A percentile compares a stretch with the other conserved stretches of the same genome.
Evolutionary conservation across 2,113 vertebrate species (phyloP).

Genomic region (Myrmecophaga tridactyla): DNA sequence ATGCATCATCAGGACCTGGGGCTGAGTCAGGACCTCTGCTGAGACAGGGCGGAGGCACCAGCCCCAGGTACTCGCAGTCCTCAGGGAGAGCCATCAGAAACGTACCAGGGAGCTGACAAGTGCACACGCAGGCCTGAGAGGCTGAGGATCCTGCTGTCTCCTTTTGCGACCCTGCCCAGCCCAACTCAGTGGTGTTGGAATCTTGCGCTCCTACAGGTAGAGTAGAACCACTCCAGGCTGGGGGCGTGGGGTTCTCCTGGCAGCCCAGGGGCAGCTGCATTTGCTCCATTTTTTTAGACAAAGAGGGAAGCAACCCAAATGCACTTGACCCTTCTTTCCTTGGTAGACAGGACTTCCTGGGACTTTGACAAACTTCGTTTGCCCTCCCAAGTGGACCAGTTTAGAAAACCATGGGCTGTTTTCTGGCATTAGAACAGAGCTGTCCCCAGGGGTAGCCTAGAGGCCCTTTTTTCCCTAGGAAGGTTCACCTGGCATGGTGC

Average conservation of each 20-base stretch:
- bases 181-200: background rate
- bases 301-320: background rate
- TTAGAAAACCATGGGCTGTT: background rate
- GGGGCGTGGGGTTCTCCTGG: background rate
- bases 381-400: background rate
- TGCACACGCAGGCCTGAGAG: constrained; percentile 1
- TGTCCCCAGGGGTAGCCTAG: background rate
- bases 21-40: constrained; percentile 71
- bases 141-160: constrained; percentile 23
- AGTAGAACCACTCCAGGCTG: background rate
- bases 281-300: background rate
- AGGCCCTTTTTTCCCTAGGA: background rate
- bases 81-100: constrained; percentile 43
- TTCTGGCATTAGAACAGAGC: background rate
- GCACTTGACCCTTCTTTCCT: background rate
- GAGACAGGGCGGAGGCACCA: constrained; percentile 70
- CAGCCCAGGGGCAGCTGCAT: background rate
- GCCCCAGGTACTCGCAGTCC: constrained; percentile 44
- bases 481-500: background rate
- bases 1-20: constrained; percentile 50
- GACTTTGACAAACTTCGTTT: background rate
- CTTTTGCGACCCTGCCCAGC: constrained; percentile 46
- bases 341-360: background rate
- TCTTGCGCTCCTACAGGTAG: constrained; percentile 54
- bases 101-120: constrained; percentile 7